phyloP scores from a whole-genome alignment of 2,113 vertebrate genomes.

The Platycercus adscitus region DNA sequence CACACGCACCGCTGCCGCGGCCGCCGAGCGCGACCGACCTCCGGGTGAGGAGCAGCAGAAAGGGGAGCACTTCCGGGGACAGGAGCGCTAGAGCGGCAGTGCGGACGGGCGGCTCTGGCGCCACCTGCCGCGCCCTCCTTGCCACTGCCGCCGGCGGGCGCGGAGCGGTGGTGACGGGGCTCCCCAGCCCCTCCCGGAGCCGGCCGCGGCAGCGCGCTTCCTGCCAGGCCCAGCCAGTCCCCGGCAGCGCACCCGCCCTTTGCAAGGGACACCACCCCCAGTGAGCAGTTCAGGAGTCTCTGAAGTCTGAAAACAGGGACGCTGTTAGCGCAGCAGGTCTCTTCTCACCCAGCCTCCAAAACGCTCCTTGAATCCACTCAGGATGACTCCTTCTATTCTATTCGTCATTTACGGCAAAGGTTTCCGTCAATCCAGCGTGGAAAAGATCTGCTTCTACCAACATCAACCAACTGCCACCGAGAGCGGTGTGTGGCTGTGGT shows the following conservation, averaged over 20 bases:
- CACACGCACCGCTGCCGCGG: rapidly evolving
- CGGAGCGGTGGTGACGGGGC: not conserved
- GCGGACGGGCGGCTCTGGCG: not conserved
- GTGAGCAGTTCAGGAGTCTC: rapidly evolving
- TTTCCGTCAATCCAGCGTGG: not conserved
- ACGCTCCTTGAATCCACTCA: rapidly evolving
- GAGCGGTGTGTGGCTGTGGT: rapidly evolving
- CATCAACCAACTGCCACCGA: rapidly evolving
- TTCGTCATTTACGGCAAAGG: rapidly evolving
- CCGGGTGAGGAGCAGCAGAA: not conserved
- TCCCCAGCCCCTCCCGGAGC: too few species aligned
- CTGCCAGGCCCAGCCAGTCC: not conserved
- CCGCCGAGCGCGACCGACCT: not conserved
- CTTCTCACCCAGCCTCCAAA: rapidly evolving
- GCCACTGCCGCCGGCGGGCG: not conserved
- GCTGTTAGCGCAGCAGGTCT: rapidly evolving
- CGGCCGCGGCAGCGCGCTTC: not conserved
- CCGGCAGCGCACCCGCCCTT: too few species aligned
- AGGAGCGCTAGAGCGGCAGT: not conserved
- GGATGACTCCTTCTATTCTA: rapidly evolving
- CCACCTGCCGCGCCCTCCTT: not conserved
- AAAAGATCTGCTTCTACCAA: rapidly evolving
- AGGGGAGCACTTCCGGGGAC: not conserved
- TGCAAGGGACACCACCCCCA: rapidly evolving
- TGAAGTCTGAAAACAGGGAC: rapidly evolving